phyloP scores from a whole-genome alignment of 1,140 invertebrate genomes.

The Mercenaria mercenaria region DNA sequence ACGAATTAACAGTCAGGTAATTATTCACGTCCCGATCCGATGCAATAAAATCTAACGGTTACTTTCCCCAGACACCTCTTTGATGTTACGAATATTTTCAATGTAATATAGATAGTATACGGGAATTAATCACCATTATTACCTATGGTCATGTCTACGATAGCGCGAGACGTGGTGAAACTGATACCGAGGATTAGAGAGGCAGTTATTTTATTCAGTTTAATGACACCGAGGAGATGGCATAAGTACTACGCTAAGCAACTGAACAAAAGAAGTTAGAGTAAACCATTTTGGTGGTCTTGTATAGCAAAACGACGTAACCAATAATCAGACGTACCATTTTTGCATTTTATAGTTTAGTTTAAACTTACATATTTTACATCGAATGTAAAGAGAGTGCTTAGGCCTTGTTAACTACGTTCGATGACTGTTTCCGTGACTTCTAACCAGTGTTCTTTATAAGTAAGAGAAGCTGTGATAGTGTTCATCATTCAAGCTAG shows the following conservation, averaged over 20 bases:
- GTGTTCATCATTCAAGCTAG: too few relatives aligned
- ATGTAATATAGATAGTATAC: constrained; percentile 44
- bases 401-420: too few relatives aligned
- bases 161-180: not conserved
- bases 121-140: constrained; percentile 21
- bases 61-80: constrained; percentile 22
- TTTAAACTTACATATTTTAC: too few relatives aligned
- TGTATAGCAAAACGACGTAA: not conserved
- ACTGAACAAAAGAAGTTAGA: not conserved
- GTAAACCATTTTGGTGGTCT: not conserved
- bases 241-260: not conserved
- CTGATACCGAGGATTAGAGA: constrained; percentile 13
- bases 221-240: not conserved
- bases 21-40: not conserved
- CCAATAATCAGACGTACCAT: not conserved
- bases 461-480: too few relatives aligned
- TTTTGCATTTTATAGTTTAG: too few relatives aligned
- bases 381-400: too few relatives aligned
- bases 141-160: constrained; percentile 1
- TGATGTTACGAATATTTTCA: constrained; percentile 42
- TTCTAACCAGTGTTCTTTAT: too few relatives aligned
- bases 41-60: constrained; percentile 16
- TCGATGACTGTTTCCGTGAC: too few relatives aligned
- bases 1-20: constrained; percentile 9
- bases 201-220: not conserved